phyloP scores from a whole-genome alignment of 2,797 vertebrate genomes.

The Enteromius treurensis region DNA sequence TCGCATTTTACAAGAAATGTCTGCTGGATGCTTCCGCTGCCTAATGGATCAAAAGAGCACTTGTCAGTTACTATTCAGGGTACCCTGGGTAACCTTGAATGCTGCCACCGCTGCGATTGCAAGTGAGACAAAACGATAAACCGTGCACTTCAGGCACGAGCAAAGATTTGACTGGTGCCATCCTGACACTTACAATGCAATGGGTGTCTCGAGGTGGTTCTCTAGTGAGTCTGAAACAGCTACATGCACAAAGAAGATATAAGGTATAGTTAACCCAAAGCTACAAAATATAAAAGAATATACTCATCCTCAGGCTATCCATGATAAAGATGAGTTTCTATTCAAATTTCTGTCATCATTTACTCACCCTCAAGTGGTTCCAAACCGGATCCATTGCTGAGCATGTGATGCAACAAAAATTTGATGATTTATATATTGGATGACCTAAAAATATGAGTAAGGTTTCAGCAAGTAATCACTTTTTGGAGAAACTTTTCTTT shows the following conservation, averaged over 20 bases:
- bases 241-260: neutral
- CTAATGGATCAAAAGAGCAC: conserved; percentile 47
- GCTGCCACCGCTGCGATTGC: neutral
- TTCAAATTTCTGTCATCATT: too few species aligned
- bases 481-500: neutral
- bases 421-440: neutral
- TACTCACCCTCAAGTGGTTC: too few species aligned
- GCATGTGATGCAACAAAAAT: neutral
- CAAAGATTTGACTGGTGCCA: conserved; percentile 36
- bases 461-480: neutral
- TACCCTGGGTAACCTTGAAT: conserved; percentile 31
- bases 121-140: conserved; percentile 26
- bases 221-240: neutral
- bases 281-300: neutral
- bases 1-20: conserved; percentile 36
- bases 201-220: neutral
- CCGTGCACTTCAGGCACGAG: neutral
- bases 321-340: neutral
- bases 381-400: neutral
- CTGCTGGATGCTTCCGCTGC: conserved; percentile 33
- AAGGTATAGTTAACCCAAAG: neutral
- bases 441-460: neutral
- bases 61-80: conserved; percentile 34
- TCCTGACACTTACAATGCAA: neutral
- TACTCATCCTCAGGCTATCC: neutral